These are phyloP conservation scores for Galbula dea DNA, from an alignment of 2,113 vertebrate species.

Conservation along the genomic window DNA sequence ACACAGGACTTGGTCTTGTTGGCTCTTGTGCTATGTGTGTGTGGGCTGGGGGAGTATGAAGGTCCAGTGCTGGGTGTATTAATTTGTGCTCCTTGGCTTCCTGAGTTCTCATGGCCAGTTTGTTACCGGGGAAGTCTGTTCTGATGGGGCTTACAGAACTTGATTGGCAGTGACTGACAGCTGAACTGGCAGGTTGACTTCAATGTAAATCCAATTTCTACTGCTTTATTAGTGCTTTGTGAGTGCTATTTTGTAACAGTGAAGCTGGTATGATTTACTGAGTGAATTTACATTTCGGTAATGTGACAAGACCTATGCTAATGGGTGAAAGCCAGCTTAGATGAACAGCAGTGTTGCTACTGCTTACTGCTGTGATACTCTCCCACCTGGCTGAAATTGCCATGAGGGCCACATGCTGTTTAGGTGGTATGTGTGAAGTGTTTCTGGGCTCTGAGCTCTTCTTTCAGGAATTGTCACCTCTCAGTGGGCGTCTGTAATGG, in stretches of 20 bases:
- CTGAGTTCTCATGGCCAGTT: background rate
- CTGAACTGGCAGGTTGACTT: slow-evolving; percentile 28
- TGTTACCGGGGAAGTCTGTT: background rate
- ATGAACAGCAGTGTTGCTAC: background rate
- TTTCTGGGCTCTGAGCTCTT: background rate
- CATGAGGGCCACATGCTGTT: rapidly evolving
- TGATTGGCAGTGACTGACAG: slow-evolving; percentile 39
- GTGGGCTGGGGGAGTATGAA: background rate
- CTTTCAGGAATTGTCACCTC: background rate
- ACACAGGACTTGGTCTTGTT: background rate
- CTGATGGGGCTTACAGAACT: background rate
- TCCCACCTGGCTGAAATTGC: background rate
- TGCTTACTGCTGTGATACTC: background rate
- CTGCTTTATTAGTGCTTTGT: slow-evolving; percentile 42
- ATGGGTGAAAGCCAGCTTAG: slow-evolving; percentile 50
- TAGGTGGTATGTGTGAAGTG: background rate
- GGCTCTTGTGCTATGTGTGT: background rate
- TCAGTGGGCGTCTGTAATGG: background rate
- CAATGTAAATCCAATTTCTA: slow-evolving; percentile 43
- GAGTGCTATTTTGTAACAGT: slow-evolving; percentile 17
- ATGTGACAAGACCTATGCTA: slow-evolving; percentile 15
- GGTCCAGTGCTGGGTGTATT: background rate
- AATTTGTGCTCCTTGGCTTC: background rate
- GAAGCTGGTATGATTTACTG: background rate
- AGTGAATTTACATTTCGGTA: slow-evolving; percentile 49